Percentiles rank a stretch among this genome's conserved stretches.
phyloP scores from a whole-genome alignment of 64 coral and sea anemone species.

The Stylophora pistillata region DNA sequence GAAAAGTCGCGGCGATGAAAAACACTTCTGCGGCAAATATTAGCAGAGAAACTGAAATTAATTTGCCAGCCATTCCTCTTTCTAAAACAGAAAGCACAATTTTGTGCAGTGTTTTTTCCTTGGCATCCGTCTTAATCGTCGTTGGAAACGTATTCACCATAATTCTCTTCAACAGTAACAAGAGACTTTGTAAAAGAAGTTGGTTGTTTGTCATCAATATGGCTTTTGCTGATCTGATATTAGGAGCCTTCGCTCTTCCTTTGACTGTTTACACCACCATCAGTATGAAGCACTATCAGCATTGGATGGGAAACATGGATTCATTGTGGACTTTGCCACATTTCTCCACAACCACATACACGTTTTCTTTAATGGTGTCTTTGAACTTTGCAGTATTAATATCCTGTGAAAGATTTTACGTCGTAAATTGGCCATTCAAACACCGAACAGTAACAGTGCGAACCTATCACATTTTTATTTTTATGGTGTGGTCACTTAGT shows the following conservation, averaged over 20 bases:
- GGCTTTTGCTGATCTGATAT: constrained; percentile 10
- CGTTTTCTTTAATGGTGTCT: not conserved
- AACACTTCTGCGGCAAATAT: too few relatives aligned
- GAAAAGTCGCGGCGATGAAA: too few relatives aligned
- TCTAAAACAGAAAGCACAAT: not conserved
- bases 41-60: too few relatives aligned
- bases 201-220: constrained; percentile 23
- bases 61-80: not conserved
- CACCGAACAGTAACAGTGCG: not conserved
- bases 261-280: not conserved
- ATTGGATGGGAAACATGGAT: not conserved
- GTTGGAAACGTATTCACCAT: constrained; percentile 9
- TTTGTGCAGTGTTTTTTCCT: not conserved
- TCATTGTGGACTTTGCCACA: not conserved
- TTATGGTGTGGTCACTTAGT: not conserved
- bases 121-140: not conserved
- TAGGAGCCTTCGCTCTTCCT: not conserved
- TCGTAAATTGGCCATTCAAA: not conserved
- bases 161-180: not conserved
- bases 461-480: not conserved
- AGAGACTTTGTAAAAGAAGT: not conserved
- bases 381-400: not conserved
- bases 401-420: not conserved
- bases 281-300: not conserved
- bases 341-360: not conserved